Conservation (phyloP, 2,797 vertebrate species). For the Hippopotamyrus pictus region DNA sequence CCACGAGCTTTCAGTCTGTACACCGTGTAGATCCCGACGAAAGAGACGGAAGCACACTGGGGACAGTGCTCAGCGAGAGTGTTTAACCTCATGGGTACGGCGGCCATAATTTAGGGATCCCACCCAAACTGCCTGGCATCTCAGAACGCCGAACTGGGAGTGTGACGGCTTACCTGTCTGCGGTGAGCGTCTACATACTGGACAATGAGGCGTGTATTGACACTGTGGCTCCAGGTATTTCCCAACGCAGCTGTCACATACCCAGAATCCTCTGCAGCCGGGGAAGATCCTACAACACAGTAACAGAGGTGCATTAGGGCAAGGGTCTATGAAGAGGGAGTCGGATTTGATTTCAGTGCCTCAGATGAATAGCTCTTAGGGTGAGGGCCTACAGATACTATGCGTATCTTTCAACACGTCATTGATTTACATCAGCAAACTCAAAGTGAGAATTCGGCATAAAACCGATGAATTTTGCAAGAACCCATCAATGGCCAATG, state of each 20-base stretch:
- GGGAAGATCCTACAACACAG: conserved; percentile 45
- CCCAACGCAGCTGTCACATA: conserved; percentile 69
- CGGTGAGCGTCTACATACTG: conserved; percentile 53
- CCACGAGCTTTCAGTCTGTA: background rate
- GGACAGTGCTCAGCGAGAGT: background rate
- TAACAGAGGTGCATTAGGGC: background rate
- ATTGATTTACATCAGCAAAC: background rate
- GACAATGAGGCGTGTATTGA: conserved; percentile 72
- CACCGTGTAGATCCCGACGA: background rate
- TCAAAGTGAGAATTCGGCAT: background rate
- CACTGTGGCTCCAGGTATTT: conserved; percentile 73
- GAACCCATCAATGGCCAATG: too few species aligned
- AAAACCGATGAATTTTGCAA: background rate
- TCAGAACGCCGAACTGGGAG: background rate
- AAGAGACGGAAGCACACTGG: background rate
- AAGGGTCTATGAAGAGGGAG: background rate
- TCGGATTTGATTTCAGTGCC: background rate
- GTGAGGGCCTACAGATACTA: background rate
- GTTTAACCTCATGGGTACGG: background rate
- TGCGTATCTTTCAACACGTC: background rate
- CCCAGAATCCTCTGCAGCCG: conserved; percentile 42
- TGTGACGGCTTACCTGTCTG: conserved; percentile 62
- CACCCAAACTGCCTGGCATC: background rate
- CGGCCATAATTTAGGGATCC: background rate
- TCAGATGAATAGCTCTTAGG: background rate